Conservation (phyloP, 2,113 vertebrate genomes). For the Empidonax alnorum region DNA sequence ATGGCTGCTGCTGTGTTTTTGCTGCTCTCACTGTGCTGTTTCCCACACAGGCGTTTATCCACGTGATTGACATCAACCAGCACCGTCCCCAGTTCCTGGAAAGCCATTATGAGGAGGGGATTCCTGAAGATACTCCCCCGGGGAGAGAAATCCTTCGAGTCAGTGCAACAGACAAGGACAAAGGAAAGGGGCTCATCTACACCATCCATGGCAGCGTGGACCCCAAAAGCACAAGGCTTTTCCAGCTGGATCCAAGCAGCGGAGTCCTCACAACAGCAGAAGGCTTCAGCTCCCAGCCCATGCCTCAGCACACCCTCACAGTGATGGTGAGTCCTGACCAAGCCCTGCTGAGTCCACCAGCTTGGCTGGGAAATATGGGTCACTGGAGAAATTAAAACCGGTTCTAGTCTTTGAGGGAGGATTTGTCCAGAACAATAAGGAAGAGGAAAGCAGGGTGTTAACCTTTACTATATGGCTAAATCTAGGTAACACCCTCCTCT, state of each 20-base stretch:
- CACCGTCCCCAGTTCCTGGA: slow-evolving; percentile 89
- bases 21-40: background rate
- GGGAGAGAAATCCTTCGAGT: slow-evolving; percentile 88
- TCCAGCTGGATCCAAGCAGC: slow-evolving; percentile 90
- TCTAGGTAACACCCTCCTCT: background rate
- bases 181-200: slow-evolving; percentile 87
- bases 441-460: background rate
- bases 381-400: background rate
- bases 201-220: slow-evolving; percentile 88
- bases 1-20: background rate
- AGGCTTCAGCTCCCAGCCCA: slow-evolving; percentile 81
- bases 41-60: slow-evolving; percentile 85
- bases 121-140: slow-evolving; percentile 87
- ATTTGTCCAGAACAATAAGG: background rate
- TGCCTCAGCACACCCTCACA: slow-evolving; percentile 82
- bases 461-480: background rate
- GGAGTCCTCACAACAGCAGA: slow-evolving; percentile 85
- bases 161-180: slow-evolving; percentile 86
- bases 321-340: slow-evolving; percentile 84
- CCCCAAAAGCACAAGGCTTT: slow-evolving; percentile 82
- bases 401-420: background rate
- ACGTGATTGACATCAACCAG: slow-evolving; percentile 89
- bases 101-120: slow-evolving; percentile 78
- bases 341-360: background rate
- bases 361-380: background rate